Conservation (phyloP, 1,140 invertebrate genomes). For the Bombus superbus region DNA sequence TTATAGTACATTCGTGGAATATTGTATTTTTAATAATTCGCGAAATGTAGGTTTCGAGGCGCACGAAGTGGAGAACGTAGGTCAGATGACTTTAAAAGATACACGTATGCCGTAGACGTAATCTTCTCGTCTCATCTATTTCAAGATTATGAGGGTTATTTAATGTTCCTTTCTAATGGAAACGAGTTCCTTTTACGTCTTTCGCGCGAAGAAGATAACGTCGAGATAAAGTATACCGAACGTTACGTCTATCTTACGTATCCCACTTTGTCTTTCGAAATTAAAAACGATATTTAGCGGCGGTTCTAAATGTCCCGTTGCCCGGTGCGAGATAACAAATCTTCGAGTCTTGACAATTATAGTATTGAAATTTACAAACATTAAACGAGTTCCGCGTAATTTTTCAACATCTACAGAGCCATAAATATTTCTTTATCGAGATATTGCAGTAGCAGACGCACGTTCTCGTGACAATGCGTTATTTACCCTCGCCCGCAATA, state of each 20-base stretch:
- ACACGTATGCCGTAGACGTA: background rate
- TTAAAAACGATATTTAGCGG: background rate
- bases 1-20: background rate
- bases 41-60: background rate
- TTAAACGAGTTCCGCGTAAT: background rate
- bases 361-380: background rate
- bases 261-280: background rate
- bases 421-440: background rate
- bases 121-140: slow-evolving; percentile 13
- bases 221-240: background rate
- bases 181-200: background rate
- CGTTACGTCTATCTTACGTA: background rate
- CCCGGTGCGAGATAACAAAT: background rate
- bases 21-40: background rate
- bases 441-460: background rate
- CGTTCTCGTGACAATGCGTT: background rate
- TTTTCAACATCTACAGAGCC: background rate
- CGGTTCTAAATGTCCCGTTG: too few species aligned
- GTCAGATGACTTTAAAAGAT: slow-evolving; percentile 5
- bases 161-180: slow-evolving; percentile 16
- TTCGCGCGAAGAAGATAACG: background rate
- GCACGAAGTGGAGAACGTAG: background rate
- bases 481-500: background rate
- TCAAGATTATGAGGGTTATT: slow-evolving; percentile 11
- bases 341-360: too few species aligned